These are phyloP conservation scores for Bathynomus jamesi DNA, from an alignment of 1,140 invertebrate genomes.

Conservation along the genomic window DNA sequence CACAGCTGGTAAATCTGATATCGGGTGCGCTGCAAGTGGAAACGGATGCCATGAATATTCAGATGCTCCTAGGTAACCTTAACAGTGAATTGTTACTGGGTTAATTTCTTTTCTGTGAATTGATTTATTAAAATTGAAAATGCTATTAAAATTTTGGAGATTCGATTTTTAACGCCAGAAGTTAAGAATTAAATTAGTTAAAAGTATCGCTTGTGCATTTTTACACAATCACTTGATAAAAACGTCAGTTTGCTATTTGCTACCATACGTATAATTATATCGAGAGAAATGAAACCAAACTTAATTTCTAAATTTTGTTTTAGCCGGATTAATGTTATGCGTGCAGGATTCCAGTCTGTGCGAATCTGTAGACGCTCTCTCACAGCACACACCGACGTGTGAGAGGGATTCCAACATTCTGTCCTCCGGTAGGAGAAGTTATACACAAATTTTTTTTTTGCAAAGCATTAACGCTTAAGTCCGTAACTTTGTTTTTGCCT, in stretches of 20 bases:
- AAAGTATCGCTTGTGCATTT: no score
- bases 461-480: no score
- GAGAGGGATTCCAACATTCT: background rate
- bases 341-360: constrained; percentile 33
- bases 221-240: no score
- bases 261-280: no score
- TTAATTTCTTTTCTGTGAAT: background rate
- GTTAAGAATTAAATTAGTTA: no score
- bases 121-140: background rate
- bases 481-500: no score
- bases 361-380: constrained; percentile 33
- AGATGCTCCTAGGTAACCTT: constrained; percentile 69
- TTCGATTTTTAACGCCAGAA: background rate
- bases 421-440: background rate
- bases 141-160: background rate
- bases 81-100: background rate
- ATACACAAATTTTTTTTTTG: no score
- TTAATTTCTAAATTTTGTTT: no score
- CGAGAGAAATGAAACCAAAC: no score
- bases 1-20: constrained; percentile 71
- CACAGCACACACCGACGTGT: constrained; percentile 23
- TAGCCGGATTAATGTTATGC: constrained; percentile 19
- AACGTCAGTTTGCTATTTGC: no score
- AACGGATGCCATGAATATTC: constrained; percentile 76
- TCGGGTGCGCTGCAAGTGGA: constrained; percentile 79